Conservation (phyloP, 2,113 vertebrate species). For the Psettodes erumei region DNA sequence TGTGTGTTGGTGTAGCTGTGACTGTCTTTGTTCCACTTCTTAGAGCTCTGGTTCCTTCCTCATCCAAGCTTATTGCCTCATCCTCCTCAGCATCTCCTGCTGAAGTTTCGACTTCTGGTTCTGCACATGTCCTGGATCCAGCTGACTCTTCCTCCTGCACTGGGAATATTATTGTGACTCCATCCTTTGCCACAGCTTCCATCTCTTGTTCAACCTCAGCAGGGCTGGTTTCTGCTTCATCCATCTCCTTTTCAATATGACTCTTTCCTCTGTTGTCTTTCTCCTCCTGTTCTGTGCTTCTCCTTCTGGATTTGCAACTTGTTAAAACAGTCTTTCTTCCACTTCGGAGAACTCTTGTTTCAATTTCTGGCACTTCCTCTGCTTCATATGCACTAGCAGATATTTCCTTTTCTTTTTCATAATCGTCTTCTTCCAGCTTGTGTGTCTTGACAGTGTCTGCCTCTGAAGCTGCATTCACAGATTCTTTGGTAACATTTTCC, state of each 20-base stretch:
- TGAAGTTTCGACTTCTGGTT: neutral
- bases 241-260: neutral
- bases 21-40: slow-evolving; percentile 24
- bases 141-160: too few relatives aligned
- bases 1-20: neutral
- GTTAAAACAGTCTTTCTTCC: slow-evolving; percentile 17
- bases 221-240: neutral
- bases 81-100: neutral
- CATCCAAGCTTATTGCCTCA: neutral
- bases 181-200: neutral
- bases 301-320: slow-evolving; percentile 9
- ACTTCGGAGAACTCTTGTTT: slow-evolving; percentile 35
- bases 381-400: neutral
- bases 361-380: slow-evolving; percentile 1
- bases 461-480: neutral
- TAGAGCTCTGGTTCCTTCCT: slow-evolving; percentile 16
- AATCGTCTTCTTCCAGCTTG: neutral
- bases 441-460: neutral
- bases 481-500: neutral
- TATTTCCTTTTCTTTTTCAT: neutral
- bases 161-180: neutral
- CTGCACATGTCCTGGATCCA: slow-evolving; percentile 1
- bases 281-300: slow-evolving; percentile 6
- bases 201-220: neutral
- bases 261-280: neutral